These are phyloP conservation scores for Ernsta delagoae DNA, from an alignment of 2,888 invertebrate species.

Conservation along the genomic window DNA sequence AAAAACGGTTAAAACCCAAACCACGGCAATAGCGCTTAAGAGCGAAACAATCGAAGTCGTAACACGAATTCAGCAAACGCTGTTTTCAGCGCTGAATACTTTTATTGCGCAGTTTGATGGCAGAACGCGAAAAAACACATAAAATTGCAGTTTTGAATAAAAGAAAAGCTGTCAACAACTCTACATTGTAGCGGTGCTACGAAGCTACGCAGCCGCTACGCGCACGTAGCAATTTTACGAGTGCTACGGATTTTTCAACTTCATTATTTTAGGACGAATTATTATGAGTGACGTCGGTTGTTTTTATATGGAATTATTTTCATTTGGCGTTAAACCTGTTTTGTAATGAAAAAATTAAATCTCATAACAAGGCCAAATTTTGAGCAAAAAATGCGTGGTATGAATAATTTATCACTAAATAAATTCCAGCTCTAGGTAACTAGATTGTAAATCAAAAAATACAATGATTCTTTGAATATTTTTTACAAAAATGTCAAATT, in stretches of 20 bases:
- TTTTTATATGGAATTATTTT: too few species aligned
- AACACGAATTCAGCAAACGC: slow-evolving; percentile 4
- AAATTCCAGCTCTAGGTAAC: not conserved
- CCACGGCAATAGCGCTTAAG: not conserved
- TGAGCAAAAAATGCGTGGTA: not conserved
- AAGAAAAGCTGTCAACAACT: slow-evolving; percentile 16
- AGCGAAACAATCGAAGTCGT: not conserved
- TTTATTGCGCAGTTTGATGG: slow-evolving; percentile 13
- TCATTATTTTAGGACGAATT: slow-evolving; percentile 14
- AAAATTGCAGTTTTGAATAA: slow-evolving; percentile 26
- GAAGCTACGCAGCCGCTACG: slow-evolving; percentile 14
- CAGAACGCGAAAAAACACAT: slow-evolving; percentile 12
- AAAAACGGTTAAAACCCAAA: not conserved
- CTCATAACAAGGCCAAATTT: not conserved
- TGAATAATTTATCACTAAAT: not conserved
- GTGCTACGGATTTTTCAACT: slow-evolving; percentile 16
- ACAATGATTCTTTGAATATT: too few species aligned
- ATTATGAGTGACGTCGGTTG: not conserved
- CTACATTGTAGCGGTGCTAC: slow-evolving; percentile 24
- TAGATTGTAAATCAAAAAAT: too few species aligned
- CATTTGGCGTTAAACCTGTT: too few species aligned
- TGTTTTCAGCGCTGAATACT: not conserved
- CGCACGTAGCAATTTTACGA: slow-evolving; percentile 26
- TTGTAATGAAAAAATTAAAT: not conserved
- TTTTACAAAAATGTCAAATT: too few species aligned